A percentile compares a stretch with the other conserved stretches of the same genome.
Evolutionary conservation across 1,140 invertebrate species (phyloP).

Genomic region (Drosophila teissieri): DNA sequence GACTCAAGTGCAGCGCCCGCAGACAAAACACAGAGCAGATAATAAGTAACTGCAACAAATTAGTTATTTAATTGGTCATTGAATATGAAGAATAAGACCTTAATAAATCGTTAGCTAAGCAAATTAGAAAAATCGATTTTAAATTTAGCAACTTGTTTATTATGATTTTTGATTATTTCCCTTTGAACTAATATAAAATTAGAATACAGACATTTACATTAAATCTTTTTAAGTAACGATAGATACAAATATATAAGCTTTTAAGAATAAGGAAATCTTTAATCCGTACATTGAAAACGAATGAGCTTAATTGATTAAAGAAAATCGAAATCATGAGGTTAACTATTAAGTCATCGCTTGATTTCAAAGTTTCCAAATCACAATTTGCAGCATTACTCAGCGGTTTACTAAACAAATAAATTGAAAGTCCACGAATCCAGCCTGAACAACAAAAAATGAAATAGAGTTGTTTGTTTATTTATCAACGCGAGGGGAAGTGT

Average conservation of each 20-base stretch:
- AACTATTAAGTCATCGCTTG: conserved; percentile 10
- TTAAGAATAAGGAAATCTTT: too few species aligned
- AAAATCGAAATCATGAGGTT: too few species aligned
- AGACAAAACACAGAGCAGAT: conserved; percentile 28
- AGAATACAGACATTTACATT: too few species aligned
- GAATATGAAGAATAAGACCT: background rate
- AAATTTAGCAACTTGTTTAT: too few species aligned
- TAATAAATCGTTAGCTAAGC: background rate
- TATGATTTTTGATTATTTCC: too few species aligned
- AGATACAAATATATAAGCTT: too few species aligned
- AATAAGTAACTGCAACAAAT: conserved; percentile 40
- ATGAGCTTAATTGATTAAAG: too few species aligned
- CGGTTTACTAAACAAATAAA: conserved; percentile 46
- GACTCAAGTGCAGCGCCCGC: conserved; percentile 47
- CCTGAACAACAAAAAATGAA: conserved; percentile 36
- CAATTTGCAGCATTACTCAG: conserved; percentile 1
- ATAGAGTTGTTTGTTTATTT: conserved; percentile 55
- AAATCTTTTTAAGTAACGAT: too few species aligned
- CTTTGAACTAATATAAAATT: too few species aligned
- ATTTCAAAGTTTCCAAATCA: conserved; percentile 1
- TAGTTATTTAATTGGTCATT: conserved; percentile 38
- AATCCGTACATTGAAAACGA: too few species aligned
- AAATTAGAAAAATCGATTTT: too few species aligned
- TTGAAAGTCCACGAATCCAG: conserved; percentile 13
- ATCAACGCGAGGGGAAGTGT: conserved; percentile 48